A percentile compares a stretch with the other conserved stretches of the same genome.
Evolutionary conservation across 2,888 invertebrate genomes (phyloP).

Genomic region (Sarcophaga rosellei): DNA sequence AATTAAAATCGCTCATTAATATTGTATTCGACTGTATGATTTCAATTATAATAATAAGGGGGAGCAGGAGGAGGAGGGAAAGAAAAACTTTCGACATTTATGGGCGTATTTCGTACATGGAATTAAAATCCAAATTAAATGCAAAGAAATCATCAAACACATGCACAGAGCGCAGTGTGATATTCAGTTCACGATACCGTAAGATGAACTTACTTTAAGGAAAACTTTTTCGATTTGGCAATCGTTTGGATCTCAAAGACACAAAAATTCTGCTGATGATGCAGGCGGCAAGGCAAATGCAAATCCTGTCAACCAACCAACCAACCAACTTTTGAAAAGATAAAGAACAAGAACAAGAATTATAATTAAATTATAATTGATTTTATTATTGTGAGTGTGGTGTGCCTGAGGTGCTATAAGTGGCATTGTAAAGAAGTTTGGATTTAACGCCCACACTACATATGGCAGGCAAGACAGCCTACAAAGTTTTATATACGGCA

Average conservation of each 20-base stretch:
- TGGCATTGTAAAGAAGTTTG: background rate
- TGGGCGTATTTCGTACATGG: background rate
- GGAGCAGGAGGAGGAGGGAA: background rate
- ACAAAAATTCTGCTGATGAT: background rate
- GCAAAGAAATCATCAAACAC: background rate
- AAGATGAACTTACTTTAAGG: background rate
- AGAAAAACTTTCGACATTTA: conserved; percentile 32
- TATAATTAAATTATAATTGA: background rate
- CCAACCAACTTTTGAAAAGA: background rate
- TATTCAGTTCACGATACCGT: background rate
- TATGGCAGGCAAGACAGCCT: background rate
- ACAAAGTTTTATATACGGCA: background rate
- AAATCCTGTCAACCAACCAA: too few species aligned
- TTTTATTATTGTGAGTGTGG: background rate
- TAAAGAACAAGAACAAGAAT: background rate
- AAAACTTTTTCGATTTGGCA: background rate
- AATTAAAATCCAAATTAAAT: conserved; percentile 13
- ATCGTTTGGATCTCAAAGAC: background rate
- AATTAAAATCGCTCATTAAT: conserved; percentile 47
- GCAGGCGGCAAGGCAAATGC: background rate
- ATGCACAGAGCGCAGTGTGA: background rate
- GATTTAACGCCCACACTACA: background rate
- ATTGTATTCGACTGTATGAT: conserved; percentile 21
- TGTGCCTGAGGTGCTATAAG: background rate
- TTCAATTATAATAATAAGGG: background rate